A percentile compares a stretch with the other conserved stretches of the same genome.
Evolutionary conservation across 2,888 invertebrate species (phyloP).

Genomic region (Lithodes maja): DNA sequence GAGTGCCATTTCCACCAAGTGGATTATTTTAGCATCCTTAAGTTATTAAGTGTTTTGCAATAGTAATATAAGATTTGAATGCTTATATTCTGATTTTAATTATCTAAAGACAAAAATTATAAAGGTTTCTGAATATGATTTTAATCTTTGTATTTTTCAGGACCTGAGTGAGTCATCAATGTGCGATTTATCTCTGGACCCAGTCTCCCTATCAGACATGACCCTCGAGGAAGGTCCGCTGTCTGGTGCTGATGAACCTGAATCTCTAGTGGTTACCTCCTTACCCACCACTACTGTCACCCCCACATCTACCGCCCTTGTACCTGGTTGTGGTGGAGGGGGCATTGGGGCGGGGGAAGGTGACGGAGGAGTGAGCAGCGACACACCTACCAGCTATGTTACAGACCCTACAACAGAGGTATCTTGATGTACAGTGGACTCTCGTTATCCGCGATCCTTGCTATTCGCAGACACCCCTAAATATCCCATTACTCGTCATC

Average conservation of each 20-base stretch:
- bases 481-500: slow-evolving; percentile 39
- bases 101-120: background rate
- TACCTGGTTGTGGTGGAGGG: slow-evolving; percentile 36
- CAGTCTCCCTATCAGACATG: slow-evolving; percentile 69
- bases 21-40: background rate
- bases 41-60: background rate
- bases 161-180: slow-evolving; percentile 63
- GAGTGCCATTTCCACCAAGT: background rate
- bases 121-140: background rate
- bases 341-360: slow-evolving; percentile 14
- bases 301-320: background rate
- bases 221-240: slow-evolving; percentile 60
- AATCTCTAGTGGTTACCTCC: slow-evolving; percentile 18
- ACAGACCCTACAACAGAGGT: slow-evolving; percentile 60
- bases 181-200: slow-evolving; percentile 67
- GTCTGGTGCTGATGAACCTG: slow-evolving; percentile 53
- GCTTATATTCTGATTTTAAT: background rate
- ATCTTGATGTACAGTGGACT: slow-evolving; percentile 52
- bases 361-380: slow-evolving; percentile 45
- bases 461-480: too few relatives aligned
- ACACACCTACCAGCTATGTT: slow-evolving; percentile 49
- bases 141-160: slow-evolving; percentile 10
- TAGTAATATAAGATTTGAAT: background rate
- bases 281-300: background rate
- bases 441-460: too few relatives aligned